Percentiles rank a stretch among this genome's conserved stretches.
Conservation (phyloP, 2,113 vertebrate genomes). For the Hippoglossus stenolepis region DNA sequence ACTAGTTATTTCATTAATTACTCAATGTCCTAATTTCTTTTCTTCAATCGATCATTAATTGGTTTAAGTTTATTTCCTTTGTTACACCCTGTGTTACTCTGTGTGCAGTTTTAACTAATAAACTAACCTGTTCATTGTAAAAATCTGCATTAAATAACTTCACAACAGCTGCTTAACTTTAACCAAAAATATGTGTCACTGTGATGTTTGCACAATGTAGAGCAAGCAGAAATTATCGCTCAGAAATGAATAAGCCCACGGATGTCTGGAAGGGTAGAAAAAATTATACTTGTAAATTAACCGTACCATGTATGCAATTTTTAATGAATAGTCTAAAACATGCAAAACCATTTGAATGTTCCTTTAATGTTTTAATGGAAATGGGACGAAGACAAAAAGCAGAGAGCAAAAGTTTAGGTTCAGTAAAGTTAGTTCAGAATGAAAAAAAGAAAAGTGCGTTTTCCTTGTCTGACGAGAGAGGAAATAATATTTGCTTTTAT, state of each 20-base stretch:
- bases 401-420: not conserved
- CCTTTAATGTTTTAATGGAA: not conserved
- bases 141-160: not conserved
- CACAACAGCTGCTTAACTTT: not conserved
- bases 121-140: too few relatives aligned
- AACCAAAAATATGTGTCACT: not conserved
- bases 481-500: slow-evolving; percentile 32
- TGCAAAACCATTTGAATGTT: too few relatives aligned
- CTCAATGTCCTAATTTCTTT: too few relatives aligned
- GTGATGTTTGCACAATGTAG: not conserved
- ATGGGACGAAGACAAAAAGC: not conserved
- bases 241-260: not conserved
- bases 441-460: not conserved
- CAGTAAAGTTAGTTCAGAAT: not conserved
- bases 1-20: too few relatives aligned
- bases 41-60: too few relatives aligned
- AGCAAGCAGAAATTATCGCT: not conserved
- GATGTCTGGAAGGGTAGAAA: not conserved
- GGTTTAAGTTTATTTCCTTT: too few relatives aligned
- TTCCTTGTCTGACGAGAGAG: slow-evolving; percentile 16
- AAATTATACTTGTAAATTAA: not conserved
- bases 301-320: not conserved
- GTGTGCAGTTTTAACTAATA: too few relatives aligned
- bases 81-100: too few relatives aligned
- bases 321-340: not conserved